A percentile compares a stretch with the other conserved stretches of the same genome.
These are phyloP conservation scores for Euzetes globulus DNA, from an alignment of 2,888 invertebrate species.

Conservation along the genomic window DNA sequence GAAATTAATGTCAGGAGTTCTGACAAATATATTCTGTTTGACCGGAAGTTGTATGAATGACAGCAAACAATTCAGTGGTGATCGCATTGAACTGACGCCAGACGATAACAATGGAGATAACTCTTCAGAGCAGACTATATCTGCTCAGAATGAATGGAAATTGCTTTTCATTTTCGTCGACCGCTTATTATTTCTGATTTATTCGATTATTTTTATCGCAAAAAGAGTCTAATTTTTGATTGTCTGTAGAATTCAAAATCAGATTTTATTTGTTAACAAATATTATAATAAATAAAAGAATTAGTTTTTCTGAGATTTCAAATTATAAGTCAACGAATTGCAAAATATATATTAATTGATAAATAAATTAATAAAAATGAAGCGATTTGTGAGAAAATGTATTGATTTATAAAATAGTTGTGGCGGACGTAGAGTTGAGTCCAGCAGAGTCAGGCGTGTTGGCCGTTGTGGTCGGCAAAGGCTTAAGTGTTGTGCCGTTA, in stretches of 20 bases:
- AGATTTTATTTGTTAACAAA: background rate
- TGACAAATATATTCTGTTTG: background rate
- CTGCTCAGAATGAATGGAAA: background rate
- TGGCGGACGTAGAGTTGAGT: background rate
- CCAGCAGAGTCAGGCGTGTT: too few species aligned
- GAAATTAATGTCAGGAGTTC: background rate
- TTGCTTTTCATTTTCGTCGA: slow-evolving; percentile 1
- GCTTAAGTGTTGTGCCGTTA: background rate
- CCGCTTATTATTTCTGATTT: slow-evolving; percentile 2
- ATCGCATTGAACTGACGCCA: slow-evolving; percentile 12
- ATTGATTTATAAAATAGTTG: background rate
- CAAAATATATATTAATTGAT: background rate
- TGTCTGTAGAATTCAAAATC: too few species aligned
- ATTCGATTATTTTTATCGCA: slow-evolving; percentile 13
- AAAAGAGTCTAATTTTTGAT: background rate
- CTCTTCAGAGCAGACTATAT: background rate
- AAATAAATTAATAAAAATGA: slow-evolving; percentile 8
- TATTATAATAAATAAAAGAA: background rate
- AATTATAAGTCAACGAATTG: too few species aligned
- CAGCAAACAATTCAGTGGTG: background rate
- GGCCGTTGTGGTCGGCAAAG: background rate
- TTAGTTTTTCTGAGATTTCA: too few species aligned
- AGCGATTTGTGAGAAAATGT: background rate
- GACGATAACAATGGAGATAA: background rate
- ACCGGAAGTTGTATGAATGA: background rate